phyloP scores from a whole-genome alignment of 2,113 vertebrate genomes.

The Mystacornis crossleyi region DNA sequence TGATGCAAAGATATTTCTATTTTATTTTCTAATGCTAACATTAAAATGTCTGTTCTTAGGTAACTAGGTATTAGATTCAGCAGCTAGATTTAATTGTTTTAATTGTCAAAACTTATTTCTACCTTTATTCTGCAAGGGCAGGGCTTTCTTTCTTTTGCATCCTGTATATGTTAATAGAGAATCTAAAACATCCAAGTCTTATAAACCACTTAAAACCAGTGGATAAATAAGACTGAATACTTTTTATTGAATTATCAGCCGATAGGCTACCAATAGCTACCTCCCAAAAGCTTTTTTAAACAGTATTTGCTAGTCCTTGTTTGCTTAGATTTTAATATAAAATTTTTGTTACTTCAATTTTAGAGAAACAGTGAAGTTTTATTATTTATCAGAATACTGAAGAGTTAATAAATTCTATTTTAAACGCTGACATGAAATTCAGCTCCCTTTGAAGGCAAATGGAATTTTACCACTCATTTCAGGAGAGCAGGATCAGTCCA shows the following conservation, averaged over 20 bases:
- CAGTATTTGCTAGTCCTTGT: neutral
- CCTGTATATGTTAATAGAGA: neutral
- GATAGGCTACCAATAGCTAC: neutral
- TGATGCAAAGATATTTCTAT: neutral
- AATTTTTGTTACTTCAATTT: neutral
- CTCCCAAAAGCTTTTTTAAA: neutral
- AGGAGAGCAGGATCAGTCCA: neutral
- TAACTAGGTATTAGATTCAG: neutral
- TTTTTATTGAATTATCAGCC: conserved; percentile 23
- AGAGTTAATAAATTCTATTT: neutral
- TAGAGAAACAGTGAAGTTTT: conserved; percentile 5
- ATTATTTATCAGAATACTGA: neutral
- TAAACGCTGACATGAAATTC: neutral
- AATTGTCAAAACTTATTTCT: neutral
- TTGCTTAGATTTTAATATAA: neutral
- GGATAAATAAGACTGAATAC: neutral
- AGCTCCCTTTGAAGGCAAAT: neutral
- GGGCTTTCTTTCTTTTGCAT: neutral
- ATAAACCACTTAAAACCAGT: neutral
- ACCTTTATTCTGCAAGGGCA: neutral
- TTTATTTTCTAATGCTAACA: neutral
- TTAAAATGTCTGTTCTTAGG: neutral
- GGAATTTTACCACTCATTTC: neutral
- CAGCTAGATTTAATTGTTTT: neutral
- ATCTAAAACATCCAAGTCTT: neutral